These are phyloP conservation scores for Festucalex cinctus DNA, from an alignment of 2,113 vertebrate genomes.

Conservation along the genomic window DNA sequence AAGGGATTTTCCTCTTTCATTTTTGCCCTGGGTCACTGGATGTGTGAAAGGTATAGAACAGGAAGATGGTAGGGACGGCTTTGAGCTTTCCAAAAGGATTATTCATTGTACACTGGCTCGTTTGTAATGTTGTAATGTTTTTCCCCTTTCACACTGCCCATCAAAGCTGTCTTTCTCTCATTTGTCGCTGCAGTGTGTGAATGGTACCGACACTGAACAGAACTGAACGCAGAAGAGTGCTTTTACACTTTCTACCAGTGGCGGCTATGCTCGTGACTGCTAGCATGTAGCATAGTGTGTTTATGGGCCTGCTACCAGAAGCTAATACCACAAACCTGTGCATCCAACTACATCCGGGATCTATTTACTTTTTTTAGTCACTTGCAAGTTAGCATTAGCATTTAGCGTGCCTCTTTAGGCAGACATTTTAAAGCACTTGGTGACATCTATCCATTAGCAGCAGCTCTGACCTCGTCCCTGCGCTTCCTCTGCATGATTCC, in stretches of 20 bases:
- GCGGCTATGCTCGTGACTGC: neutral
- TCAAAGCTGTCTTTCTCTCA: too few relatives aligned
- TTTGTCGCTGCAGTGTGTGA: neutral
- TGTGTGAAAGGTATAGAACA: too few relatives aligned
- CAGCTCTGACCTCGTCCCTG: constrained; percentile 7
- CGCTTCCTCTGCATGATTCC: constrained; percentile 80
- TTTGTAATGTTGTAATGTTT: too few relatives aligned
- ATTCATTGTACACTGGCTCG: too few relatives aligned
- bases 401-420: neutral
- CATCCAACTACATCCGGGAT: neutral
- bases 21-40: too few relatives aligned
- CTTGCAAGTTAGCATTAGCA: neutral
- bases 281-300: neutral
- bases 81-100: too few relatives aligned
- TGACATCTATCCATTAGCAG: neutral
- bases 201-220: neutral
- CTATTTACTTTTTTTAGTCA: too few relatives aligned
- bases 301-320: neutral
- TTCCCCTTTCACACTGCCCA: neutral
- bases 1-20: too few relatives aligned
- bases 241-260: too few relatives aligned
- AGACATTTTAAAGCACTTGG: neutral
- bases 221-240: too few relatives aligned
- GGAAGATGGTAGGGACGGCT: too few relatives aligned
- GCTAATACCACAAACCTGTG: neutral